Evolutionary conservation across 1,140 invertebrate genomes (phyloP).

Genomic region (Drosophila subpulchrella): DNA sequence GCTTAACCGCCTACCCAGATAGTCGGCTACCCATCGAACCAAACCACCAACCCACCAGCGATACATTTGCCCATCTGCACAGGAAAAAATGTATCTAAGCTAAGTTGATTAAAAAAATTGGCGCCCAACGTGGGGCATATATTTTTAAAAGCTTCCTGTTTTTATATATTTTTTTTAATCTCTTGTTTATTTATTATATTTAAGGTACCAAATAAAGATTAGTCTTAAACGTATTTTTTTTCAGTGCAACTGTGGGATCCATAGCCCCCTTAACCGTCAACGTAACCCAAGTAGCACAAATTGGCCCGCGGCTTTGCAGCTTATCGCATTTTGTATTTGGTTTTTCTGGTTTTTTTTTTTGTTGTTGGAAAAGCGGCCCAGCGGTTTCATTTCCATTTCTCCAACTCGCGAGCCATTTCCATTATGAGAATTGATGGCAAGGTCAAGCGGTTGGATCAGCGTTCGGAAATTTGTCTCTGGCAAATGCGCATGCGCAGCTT

Average conservation of each 20-base stretch:
- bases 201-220: no score
- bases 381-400: conserved; percentile 50
- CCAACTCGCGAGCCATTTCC: conserved; percentile 32
- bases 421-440: conserved; percentile 79
- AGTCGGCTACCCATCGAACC: conserved; percentile 2
- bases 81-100: background rate
- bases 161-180: background rate
- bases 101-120: background rate
- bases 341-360: conserved; percentile 16
- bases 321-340: conserved; percentile 58
- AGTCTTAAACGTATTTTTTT: background rate
- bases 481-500: conserved; percentile 52
- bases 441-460: conserved; percentile 72
- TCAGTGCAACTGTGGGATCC: conserved; percentile 7
- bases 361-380: conserved; percentile 38
- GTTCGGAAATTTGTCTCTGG: conserved; percentile 50
- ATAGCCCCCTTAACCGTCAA: background rate
- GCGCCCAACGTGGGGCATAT: background rate
- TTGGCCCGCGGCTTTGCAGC: conserved; percentile 63
- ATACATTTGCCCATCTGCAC: conserved; percentile 10
- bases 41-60: conserved; percentile 29
- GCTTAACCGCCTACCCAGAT: conserved; percentile 24
- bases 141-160: background rate
- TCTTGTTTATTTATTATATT: no score
- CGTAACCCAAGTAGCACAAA: conserved; percentile 67